A percentile compares a stretch with the other conserved stretches of the same genome.
These are phyloP conservation scores for Cariama cristata DNA, from an alignment of 2,113 vertebrate species.

Conservation along the genomic window DNA sequence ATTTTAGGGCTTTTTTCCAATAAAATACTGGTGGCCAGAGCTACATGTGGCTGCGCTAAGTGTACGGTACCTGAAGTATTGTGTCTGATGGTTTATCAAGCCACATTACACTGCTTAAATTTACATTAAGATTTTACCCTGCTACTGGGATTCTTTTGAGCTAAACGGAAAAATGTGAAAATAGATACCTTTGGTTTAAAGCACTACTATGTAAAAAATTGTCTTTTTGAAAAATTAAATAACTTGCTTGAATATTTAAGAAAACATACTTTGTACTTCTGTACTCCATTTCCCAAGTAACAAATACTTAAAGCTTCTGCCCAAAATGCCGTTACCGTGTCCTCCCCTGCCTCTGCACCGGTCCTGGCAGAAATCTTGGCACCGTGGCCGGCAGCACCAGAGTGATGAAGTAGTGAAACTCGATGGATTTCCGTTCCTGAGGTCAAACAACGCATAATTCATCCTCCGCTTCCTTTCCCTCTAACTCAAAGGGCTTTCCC, in stretches of 20 bases:
- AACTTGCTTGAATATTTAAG: neutral
- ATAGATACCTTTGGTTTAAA: neutral
- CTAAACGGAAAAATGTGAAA: neutral
- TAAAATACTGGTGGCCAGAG: neutral
- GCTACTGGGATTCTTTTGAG: neutral
- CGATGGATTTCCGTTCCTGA: neutral
- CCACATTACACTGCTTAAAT: neutral
- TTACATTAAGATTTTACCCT: neutral
- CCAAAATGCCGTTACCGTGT: fast-evolving
- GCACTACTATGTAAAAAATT: neutral
- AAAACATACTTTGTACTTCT: no score
- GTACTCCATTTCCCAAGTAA: neutral
- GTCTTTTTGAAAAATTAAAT: neutral
- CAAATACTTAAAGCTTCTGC: neutral
- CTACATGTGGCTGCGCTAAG: neutral
- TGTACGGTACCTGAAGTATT: fast-evolving
- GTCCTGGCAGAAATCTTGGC: neutral
- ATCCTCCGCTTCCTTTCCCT: neutral
- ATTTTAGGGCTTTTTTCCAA: neutral
- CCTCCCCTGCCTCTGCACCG: neutral
- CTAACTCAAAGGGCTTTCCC: neutral
- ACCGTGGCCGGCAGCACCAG: fast-evolving
- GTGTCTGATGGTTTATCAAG: neutral
- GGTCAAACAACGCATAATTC: neutral
- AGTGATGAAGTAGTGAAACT: neutral